These are phyloP conservation scores for Yoshiicerus persimilis DNA, from an alignment of 1,140 invertebrate genomes.

Conservation along the genomic window DNA sequence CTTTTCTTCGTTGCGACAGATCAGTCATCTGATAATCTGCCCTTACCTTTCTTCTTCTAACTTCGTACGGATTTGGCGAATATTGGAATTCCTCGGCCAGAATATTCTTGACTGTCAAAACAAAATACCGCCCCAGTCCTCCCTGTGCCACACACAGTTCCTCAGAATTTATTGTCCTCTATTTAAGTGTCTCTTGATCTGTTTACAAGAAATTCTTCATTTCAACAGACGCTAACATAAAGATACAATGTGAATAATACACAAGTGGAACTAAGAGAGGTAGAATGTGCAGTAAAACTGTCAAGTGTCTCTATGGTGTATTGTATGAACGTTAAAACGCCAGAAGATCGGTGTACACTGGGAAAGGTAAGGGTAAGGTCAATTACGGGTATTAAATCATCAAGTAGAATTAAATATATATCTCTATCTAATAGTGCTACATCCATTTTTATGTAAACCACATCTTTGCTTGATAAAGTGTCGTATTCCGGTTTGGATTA, in stretches of 20 bases:
- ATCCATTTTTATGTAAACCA: neutral
- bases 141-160: neutral
- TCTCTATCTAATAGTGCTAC: neutral
- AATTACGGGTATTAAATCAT: neutral
- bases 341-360: too few relatives aligned
- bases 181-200: neutral
- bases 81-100: neutral
- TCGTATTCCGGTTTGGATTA: too few relatives aligned
- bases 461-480: too few relatives aligned
- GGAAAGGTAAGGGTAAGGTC: neutral
- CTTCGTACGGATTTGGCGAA: neutral
- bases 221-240: too few relatives aligned
- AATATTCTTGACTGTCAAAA: neutral
- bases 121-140: neutral
- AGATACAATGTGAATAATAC: too few relatives aligned
- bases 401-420: neutral
- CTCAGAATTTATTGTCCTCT: neutral
- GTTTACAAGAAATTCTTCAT: neutral
- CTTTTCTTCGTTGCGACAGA: neutral
- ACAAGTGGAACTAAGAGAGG: neutral
- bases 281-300: neutral
- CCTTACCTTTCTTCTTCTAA: neutral
- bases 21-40: neutral
- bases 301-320: neutral
- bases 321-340: too few relatives aligned